These are phyloP conservation scores for Lepidostoma basale DNA, from an alignment of 1,140 invertebrate genomes.

Conservation along the genomic window DNA sequence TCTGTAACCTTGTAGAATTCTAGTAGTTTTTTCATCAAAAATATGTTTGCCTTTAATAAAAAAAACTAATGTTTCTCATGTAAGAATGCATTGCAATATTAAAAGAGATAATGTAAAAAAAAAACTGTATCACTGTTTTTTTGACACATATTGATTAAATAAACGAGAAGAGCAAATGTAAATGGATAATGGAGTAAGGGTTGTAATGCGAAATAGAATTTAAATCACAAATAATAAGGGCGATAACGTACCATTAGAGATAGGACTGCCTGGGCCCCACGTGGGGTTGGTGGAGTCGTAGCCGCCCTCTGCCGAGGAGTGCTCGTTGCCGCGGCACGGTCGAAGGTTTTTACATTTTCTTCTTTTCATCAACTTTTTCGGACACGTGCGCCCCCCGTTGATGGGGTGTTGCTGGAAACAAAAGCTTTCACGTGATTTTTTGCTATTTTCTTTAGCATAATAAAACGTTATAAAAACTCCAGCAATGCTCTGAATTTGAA, in stretches of 20 bases:
- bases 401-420: slow-evolving; percentile 41
- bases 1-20: too few species aligned
- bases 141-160: too few species aligned
- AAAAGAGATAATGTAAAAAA: not conserved
- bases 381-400: slow-evolving; percentile 74
- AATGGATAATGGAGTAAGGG: not conserved
- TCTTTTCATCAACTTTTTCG: slow-evolving; percentile 63
- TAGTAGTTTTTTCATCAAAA: too few species aligned
- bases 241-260: slow-evolving; percentile 30
- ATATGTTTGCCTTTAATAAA: too few species aligned
- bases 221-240: too few species aligned
- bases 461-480: too few species aligned
- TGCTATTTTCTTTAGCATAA: too few species aligned
- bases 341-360: slow-evolving; percentile 59
- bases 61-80: not conserved
- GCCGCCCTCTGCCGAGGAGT: slow-evolving; percentile 33
- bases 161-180: not conserved
- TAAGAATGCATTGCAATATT: not conserved
- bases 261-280: slow-evolving; percentile 45
- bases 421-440: too few species aligned
- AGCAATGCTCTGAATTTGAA: too few species aligned
- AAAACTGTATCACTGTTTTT: too few species aligned
- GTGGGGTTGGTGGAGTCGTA: slow-evolving; percentile 45
- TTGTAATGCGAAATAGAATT: not conserved
- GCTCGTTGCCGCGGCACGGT: slow-evolving; percentile 51